Conservation (phyloP, 2,888 invertebrate genomes). For the Caenorhabditis imperialis region DNA sequence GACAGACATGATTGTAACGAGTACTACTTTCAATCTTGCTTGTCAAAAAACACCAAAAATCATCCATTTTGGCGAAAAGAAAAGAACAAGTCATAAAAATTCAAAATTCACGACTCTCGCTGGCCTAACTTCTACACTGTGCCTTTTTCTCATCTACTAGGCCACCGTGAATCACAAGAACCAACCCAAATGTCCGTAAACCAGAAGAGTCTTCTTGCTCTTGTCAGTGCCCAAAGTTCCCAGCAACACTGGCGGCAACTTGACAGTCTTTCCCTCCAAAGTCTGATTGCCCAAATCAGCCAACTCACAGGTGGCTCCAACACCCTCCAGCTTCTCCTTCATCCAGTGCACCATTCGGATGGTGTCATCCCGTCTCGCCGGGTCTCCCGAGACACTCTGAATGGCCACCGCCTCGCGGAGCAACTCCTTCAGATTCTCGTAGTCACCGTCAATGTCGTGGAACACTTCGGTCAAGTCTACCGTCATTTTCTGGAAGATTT, state of each 20-base stretch:
- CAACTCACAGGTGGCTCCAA: constrained; percentile 57
- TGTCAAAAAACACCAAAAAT: too few species aligned
- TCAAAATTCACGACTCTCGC: too few species aligned
- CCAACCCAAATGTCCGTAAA: constrained; percentile 92
- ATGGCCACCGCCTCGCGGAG: constrained; percentile 87
- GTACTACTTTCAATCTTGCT: too few species aligned
- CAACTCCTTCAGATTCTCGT: constrained; percentile 52
- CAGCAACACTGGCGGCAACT: constrained; percentile 73
- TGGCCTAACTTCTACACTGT: too few species aligned
- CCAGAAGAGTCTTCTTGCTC: constrained; percentile 90
- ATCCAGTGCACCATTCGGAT: constrained; percentile 89
- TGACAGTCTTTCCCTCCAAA: constrained; percentile 60
- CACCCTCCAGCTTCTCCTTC: constrained; percentile 63
- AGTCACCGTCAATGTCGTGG: constrained; percentile 51
- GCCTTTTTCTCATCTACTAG: too few species aligned
- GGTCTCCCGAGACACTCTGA: constrained; percentile 92
- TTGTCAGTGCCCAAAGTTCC: constrained; percentile 84
- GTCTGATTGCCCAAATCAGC: constrained; percentile 60
- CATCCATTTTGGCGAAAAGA: too few species aligned
- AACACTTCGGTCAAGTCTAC: constrained; percentile 47
- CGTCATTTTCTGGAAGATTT: constrained; percentile 7
- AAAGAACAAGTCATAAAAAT: too few species aligned
- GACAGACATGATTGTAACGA: too few species aligned
- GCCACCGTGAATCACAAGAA: constrained; percentile 86
- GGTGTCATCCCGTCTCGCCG: constrained; percentile 87